A percentile compares a stretch with the other conserved stretches of the same genome.
These are phyloP conservation scores for Ophonus ardosiacus DNA, from an alignment of 2,888 invertebrate species.

Conservation along the genomic window DNA sequence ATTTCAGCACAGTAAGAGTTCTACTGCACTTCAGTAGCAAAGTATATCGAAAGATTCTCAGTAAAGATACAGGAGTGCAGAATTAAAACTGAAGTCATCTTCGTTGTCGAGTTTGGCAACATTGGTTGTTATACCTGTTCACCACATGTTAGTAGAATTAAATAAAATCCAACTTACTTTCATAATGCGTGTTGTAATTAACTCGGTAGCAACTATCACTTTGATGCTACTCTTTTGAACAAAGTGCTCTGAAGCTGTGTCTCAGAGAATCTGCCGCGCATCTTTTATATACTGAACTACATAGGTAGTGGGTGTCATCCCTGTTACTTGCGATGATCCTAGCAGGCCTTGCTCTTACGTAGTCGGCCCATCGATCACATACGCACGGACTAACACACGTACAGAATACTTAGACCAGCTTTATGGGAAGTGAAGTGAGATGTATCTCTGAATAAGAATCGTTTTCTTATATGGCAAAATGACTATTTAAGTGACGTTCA, in stretches of 20 bases:
- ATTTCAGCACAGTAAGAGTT: no score
- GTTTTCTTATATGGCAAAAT: slow-evolving; percentile 35
- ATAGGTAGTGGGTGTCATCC: slow-evolving; percentile 63
- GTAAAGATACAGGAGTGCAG: no score
- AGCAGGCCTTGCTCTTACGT: slow-evolving; percentile 49
- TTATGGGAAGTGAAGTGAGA: slow-evolving; percentile 47
- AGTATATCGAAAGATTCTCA: no score
- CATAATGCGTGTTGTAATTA: slow-evolving; percentile 41
- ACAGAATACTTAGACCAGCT: background rate
- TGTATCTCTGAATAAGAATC: slow-evolving; percentile 7
- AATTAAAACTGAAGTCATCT: no score
- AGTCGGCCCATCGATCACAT: slow-evolving; percentile 54
- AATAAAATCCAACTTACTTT: slow-evolving; percentile 54
- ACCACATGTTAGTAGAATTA: slow-evolving; percentile 8
- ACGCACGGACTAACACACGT: slow-evolving; percentile 39
- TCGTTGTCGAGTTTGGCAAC: no score
- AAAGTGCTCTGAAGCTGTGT: slow-evolving; percentile 48
- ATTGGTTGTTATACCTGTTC: background rate
- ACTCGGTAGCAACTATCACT: slow-evolving; percentile 42
- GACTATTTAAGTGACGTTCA: slow-evolving; percentile 11
- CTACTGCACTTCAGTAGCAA: no score
- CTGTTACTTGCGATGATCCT: slow-evolving; percentile 52
- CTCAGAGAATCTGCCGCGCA: background rate
- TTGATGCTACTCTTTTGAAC: slow-evolving; percentile 40
- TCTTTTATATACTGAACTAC: slow-evolving; percentile 57